Evolutionary conservation across 2,888 invertebrate species (phyloP).

Genomic region (Cheilosia grossa): DNA sequence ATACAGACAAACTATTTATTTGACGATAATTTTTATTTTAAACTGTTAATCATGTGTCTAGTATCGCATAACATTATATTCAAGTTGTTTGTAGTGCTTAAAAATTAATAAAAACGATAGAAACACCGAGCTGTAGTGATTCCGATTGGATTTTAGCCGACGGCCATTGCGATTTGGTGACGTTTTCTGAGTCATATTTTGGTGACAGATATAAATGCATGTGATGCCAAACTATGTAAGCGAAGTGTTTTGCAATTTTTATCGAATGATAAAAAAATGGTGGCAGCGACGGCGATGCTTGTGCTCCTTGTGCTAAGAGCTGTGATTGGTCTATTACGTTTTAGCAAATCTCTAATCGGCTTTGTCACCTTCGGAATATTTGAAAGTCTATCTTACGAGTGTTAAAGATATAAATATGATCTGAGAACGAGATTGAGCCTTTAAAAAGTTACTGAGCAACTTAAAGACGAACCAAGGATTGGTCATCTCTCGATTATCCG

Average conservation of each 20-base stretch:
- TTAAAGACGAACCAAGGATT: no score
- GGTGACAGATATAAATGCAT: slow-evolving; percentile 18
- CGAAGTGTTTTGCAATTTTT: neutral
- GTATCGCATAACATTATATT: slow-evolving; percentile 26
- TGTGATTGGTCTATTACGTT: no score
- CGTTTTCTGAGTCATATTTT: slow-evolving; percentile 22
- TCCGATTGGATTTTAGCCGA: slow-evolving; percentile 72
- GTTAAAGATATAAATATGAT: no score
- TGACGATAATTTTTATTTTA: neutral
- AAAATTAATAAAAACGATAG: slow-evolving; percentile 3
- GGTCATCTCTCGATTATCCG: no score
- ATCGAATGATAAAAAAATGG: no score
- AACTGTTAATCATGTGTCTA: neutral
- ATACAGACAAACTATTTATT: neutral
- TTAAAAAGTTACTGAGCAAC: no score
- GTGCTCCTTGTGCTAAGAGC: no score
- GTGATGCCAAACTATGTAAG: slow-evolving; percentile 7
- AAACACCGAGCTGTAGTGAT: slow-evolving; percentile 16
- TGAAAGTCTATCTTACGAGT: no score
- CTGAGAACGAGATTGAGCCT: no score
- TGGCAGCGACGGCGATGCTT: no score
- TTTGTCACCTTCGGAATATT: no score
- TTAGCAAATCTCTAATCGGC: no score
- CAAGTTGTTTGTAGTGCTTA: neutral
- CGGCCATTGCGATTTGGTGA: slow-evolving; percentile 59